These are phyloP conservation scores for Psittacus erithacus DNA, from an alignment of 2,113 vertebrate species.

Conservation along the genomic window DNA sequence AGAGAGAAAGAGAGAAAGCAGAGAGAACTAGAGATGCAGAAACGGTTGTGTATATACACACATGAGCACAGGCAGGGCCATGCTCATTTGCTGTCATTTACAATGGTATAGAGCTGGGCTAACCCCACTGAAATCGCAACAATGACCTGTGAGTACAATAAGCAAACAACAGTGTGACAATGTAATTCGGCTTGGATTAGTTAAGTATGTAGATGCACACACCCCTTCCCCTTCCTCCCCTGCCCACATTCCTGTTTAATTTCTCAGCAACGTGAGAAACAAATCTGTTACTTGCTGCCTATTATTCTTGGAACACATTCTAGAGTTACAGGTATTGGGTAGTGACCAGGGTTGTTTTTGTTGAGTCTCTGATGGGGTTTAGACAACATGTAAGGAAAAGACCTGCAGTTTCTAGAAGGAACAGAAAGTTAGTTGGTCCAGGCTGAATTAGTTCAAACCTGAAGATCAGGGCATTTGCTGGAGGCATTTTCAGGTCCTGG, in stretches of 20 bases:
- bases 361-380: background rate
- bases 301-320: background rate
- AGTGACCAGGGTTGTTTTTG: background rate
- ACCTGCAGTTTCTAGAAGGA: background rate
- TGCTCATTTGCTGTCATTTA: background rate
- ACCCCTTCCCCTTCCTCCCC: background rate
- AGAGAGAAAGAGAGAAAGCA: background rate
- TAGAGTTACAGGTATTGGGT: background rate
- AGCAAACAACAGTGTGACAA: background rate
- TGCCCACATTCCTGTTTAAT: background rate
- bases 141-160: background rate
- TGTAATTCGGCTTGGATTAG: background rate
- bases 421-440: background rate
- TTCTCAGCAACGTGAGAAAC: background rate
- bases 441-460: background rate
- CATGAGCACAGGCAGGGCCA: background rate
- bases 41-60: background rate
- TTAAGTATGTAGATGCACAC: background rate
- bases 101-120: background rate
- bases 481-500: background rate
- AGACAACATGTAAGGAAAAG: background rate
- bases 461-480: background rate
- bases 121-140: background rate
- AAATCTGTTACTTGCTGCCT: background rate
- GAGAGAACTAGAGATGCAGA: background rate